Evolutionary conservation across 2,797 vertebrate genomes (phyloP).

Genomic region (Glyptemys insculpta): DNA sequence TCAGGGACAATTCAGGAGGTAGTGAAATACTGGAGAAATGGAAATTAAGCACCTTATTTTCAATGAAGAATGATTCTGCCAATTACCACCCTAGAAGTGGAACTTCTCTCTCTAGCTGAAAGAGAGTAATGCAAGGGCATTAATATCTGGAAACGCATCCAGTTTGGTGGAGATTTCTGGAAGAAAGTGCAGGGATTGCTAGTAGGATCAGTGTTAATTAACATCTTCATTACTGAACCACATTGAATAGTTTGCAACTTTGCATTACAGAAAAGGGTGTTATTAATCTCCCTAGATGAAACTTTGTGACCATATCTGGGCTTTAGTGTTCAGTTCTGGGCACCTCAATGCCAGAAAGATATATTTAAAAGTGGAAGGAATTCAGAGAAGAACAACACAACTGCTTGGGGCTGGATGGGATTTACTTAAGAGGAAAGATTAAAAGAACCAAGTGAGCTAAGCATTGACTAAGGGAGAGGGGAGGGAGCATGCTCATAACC

Average conservation of each 20-base stretch:
- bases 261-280: background rate
- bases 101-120: background rate
- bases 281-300: background rate
- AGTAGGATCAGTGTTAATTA: background rate
- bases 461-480: background rate
- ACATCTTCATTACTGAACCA: background rate
- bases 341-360: background rate
- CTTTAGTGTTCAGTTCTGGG: background rate
- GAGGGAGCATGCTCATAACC: background rate
- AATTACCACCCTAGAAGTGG: background rate
- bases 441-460: background rate
- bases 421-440: slow-evolving; percentile 28
- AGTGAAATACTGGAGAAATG: background rate
- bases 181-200: background rate
- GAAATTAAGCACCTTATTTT: background rate
- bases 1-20: background rate
- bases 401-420: background rate
- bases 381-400: background rate
- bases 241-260: background rate
- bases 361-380: background rate
- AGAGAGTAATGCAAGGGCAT: background rate
- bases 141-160: background rate
- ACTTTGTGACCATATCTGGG: slow-evolving; percentile 7
- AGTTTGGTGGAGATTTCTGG: background rate
- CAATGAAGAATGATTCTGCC: background rate